Evolutionary conservation across 2,113 vertebrate species (phyloP), one percentile per base, ranked within the genome.

Genomic region (Upupa epops): DNA sequence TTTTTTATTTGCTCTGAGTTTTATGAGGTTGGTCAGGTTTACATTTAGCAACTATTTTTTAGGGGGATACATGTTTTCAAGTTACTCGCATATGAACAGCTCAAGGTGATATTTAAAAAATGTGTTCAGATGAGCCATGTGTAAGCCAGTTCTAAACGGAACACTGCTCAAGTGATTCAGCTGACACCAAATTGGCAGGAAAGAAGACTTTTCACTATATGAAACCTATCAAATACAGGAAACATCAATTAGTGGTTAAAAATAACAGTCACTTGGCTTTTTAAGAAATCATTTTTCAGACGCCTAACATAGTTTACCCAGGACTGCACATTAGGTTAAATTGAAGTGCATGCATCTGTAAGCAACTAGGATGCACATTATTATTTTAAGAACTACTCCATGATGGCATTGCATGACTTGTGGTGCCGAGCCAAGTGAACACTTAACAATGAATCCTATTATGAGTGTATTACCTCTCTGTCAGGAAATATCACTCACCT

Each of bases 171-270:
- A 64, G 64, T 45, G 28, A 83, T 90, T 89, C 88, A 71, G 31
- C 12, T 79, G 64, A 60, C n/a, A 79, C 63, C 21, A 65, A 37
- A 56, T 29, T 79, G 74, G n/a, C 34, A 74, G 59, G 55, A 88
- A 54, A 84, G 24, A 51, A 94, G 29, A 61, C 61, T 91, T 89
- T 82, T 75, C 83, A 78, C 5, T 74, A 58, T 65, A 54, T 60
- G 82, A 61, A 82, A 81, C 81, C 37, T 77, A 90, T 74, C 74
- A 95, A 74, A 42, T 78, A 28, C 74, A 70, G 49, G 90, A 95
- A 86, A 83, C 54, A 82, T 48, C n/a, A 86, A 59, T 93, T 77
- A 91, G 66, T 45, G 69, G 68, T 90, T 92, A 90, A 93, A 88
- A 88, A 87, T 70, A 83, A 61, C 7, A 91, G 46, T 37, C 24